Evolutionary conservation across 2,797 vertebrate species (phyloP), one percentile per base, ranked within the genome.

Genomic region (Arctocebus calabarensis): DNA sequence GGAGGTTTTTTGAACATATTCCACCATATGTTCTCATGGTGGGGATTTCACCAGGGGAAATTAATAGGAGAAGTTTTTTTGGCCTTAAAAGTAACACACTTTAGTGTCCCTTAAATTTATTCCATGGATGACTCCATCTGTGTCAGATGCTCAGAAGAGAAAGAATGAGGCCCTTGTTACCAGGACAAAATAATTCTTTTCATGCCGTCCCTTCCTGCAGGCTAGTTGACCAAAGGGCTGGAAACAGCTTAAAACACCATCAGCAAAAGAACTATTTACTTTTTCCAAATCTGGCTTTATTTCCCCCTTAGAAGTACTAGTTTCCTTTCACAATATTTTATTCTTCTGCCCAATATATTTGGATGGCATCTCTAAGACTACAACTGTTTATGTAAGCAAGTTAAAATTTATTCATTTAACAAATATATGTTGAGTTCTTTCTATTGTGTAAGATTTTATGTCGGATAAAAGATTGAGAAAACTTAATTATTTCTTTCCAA

Each of bases 121-220:
- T 52, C 64, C 59, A 81, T 25, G 45, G 70, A 43, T 68, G 71
- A 88, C 70, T 40, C 74, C 82, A 81, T 93, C 93, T 61, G 45
- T 87, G 74, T 57, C 19, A 43, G 48, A 83, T 57, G 17, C 52
- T 84, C n/a, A 40, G 48, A 90, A 75, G 27, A 74, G 55, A 88
- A 95, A 95, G 88, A 98, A 95, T 34, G 86, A 90, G 55, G 22
- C 6, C 75, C 55, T 90, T 96, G 90, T 96, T 61, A 2, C 29
- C 32, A 37, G 17, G 40, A 16, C 64, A 61, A 97, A 97, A 78
- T 90, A 52, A 62, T 61, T 93, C 92, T 90, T 92, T 96, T 95
- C 73, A 96, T 27, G 92, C 48, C 68, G n/a, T 74, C 43, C 22
- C 66, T 94, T 84, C 48, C 84, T 84, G 57, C 61, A 86, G 57